Conservation (phyloP, 37 sponge, comb jelly and placozoan genomes). For the Eunapius fragilis region DNA sequence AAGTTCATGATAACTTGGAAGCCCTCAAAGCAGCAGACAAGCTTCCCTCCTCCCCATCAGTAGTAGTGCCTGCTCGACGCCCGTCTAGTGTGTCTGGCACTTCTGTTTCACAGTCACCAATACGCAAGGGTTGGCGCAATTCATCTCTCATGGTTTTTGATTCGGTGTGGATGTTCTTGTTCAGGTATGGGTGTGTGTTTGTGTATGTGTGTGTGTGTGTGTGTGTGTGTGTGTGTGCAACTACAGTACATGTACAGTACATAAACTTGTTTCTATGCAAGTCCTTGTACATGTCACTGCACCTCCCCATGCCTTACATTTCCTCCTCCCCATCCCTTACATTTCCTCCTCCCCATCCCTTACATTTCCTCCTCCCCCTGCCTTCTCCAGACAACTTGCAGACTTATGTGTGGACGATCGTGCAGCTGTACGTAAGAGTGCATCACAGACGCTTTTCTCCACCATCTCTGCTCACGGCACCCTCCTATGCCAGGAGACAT, state of each 20-base stretch:
- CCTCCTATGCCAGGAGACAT: slow-evolving; percentile 67
- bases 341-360: too few species aligned
- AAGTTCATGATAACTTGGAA: slow-evolving; percentile 27
- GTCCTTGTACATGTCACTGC: neutral
- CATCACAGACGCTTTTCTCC: slow-evolving; percentile 96
- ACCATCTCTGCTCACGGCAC: slow-evolving; percentile 91
- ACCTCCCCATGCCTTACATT: too few species aligned
- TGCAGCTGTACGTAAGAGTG: slow-evolving; percentile 94
- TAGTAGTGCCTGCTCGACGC: neutral
- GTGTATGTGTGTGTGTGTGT: neutral
- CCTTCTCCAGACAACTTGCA: slow-evolving; percentile 59
- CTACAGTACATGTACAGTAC: too few species aligned
- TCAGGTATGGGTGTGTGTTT: slow-evolving; percentile 14
- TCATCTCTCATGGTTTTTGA: slow-evolving; percentile 56
- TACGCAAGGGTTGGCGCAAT: slow-evolving; percentile 22
- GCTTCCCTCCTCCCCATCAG: neutral
- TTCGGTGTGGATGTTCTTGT: slow-evolving; percentile 80
- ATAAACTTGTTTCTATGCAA: neutral
- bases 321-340: too few species aligned
- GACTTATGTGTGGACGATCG: slow-evolving; percentile 90
- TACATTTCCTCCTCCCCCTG: too few species aligned
- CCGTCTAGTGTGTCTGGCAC: neutral
- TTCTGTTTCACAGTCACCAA: neutral
- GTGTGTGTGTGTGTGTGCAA: too few species aligned
- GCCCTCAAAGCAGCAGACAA: neutral